Percentiles rank a stretch among this genome's conserved stretches.
Conservation (phyloP, 2,797 vertebrate genomes). For the Neopelma chrysocephalum region DNA sequence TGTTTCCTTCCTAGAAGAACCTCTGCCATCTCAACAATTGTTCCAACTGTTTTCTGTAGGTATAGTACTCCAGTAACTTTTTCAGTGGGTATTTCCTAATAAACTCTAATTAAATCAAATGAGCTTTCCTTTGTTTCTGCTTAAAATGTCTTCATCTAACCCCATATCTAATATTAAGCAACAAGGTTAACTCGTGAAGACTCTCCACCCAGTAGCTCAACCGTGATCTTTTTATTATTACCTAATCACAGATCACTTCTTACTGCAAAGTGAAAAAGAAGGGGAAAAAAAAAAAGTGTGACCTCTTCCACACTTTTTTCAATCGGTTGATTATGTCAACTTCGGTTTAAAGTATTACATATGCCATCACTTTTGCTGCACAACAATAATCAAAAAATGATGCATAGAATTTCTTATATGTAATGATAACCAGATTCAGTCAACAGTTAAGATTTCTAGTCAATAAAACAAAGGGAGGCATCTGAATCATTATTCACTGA, state of each 20-base stretch:
- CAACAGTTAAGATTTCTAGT: background rate
- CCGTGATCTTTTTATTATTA: background rate
- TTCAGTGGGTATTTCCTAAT: background rate
- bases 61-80: background rate
- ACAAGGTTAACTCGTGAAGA: fast-evolving
- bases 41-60: background rate
- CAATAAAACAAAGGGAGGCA: background rate
- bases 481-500: background rate
- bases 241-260: background rate
- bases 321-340: background rate
- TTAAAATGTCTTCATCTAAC: background rate
- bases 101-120: background rate
- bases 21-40: background rate
- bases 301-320: background rate
- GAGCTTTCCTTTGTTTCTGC: background rate
- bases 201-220: background rate
- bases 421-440: background rate
- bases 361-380: background rate
- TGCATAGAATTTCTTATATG: fast-evolving
- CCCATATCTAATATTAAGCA: background rate
- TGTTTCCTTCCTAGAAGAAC: background rate
- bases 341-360: background rate
- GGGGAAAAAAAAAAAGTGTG: background rate
- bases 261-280: background rate
- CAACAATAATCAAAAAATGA: no score